Base-by-base conservation (phyloP, 2,888 invertebrate species). In the Cartodere bifasciata region DNA sequence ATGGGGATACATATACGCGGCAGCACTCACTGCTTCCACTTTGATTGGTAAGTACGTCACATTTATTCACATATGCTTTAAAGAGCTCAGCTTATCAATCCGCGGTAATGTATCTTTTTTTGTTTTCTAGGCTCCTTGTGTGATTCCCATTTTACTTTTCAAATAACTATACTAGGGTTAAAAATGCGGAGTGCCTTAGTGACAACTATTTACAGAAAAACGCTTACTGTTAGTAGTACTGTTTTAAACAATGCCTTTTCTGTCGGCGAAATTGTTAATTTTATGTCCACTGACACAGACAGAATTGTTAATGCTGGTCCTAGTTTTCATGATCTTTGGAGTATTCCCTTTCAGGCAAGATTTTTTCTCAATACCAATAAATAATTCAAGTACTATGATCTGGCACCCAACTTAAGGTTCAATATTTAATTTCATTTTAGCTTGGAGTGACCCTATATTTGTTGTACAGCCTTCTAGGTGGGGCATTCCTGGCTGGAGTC, bases 301-400 rank as follows among this genome's bases (percentile, higher is more conserved):
- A 72, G 95, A 43, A 86, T 97, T 43, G 85, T 92, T 1, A 94
- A 94, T 59, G 86, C 94, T 13, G 92, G 91, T 59, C 81, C 88
- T 2, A 92, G 91, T 61, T 94, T 98, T 56, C 97, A 97, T 63
- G 79, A 87, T 4, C 68, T 94, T 43, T 97, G 97, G 95, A 94
- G 92, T 59, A 82, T 95, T 52, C 95, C 95, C 4, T 68, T 94
- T 49, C 87, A 86, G 69, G 82, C 80, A 53, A 51, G 43, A 39
- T 17, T 17, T 5, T 12, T 4, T 11, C n/a, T 23, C 10, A 10
- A 23, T 10, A 23, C n/a, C 4, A 12, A 5, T 11, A 23, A n/a
- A n/a, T n/a, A n/a, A n/a, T n/a, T n/a, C n/a, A n/a, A n/a, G n/a
- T n/a, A n/a, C n/a, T n/a, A n/a, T n/a, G n/a, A n/a, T n/a, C n/a